phyloP scores from a whole-genome alignment of 2,888 invertebrate genomes.

The Xanthia togata region DNA sequence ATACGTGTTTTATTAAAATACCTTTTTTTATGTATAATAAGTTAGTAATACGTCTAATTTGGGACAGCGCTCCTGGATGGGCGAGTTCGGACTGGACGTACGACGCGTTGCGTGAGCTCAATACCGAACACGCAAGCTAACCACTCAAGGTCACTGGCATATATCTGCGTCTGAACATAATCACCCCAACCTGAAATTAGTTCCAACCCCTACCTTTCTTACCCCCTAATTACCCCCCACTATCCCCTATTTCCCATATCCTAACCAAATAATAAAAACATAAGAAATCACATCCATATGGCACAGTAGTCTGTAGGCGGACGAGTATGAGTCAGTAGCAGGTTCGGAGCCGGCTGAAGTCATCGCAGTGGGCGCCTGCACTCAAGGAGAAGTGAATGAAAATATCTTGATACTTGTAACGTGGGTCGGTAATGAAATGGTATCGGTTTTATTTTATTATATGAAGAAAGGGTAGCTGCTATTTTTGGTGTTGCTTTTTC shows the following conservation, averaged over 20 bases:
- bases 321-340: slow-evolving; percentile 70
- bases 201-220: background rate
- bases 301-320: slow-evolving; percentile 66
- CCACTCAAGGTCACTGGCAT: no score
- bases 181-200: background rate
- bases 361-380: slow-evolving; percentile 67
- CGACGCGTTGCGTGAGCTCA: no score
- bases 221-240: background rate
- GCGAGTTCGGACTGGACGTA: no score
- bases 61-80: no score
- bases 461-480: slow-evolving; percentile 37
- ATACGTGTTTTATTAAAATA: no score
- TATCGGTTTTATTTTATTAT: slow-evolving; percentile 11
- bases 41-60: no score
- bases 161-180: no score
- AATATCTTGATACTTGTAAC: slow-evolving; percentile 50
- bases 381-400: slow-evolving; percentile 67
- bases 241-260: no score
- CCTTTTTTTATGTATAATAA: no score
- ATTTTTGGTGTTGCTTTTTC: slow-evolving; percentile 1
- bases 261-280: slow-evolving; percentile 13
- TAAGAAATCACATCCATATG: slow-evolving; percentile 57
- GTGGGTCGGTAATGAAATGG: slow-evolving; percentile 47
- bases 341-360: slow-evolving; percentile 71
- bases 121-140: no score